A percentile compares a stretch with the other conserved stretches of the same genome.
Conservation (phyloP, 2,888 invertebrate genomes). For the Aspidapion aeneum region DNA sequence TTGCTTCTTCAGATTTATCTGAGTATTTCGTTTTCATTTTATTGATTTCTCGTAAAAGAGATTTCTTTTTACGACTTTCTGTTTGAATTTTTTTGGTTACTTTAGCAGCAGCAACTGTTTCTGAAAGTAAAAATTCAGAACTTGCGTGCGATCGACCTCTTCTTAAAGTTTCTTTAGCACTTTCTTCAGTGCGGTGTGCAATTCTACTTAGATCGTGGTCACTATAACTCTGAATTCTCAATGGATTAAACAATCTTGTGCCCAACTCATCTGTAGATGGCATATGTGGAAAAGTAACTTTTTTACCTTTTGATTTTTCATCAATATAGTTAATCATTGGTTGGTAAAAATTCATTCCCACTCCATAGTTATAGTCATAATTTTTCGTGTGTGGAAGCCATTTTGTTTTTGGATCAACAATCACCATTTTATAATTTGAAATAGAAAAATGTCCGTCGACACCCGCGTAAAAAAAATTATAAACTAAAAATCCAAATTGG, state of each 20-base stretch:
- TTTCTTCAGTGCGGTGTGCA: conserved; percentile 63
- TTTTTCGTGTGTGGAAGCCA: conserved; percentile 54
- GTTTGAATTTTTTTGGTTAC: conserved; percentile 61
- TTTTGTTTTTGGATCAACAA: conserved; percentile 23
- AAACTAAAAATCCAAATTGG: background rate
- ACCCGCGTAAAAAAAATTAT: background rate
- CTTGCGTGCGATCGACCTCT: conserved; percentile 53
- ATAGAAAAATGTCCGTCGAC: background rate
- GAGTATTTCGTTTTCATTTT: conserved; percentile 49
- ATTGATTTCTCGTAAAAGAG: conserved; percentile 46
- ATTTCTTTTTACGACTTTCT: conserved; percentile 50
- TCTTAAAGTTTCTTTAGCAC: conserved; percentile 65
- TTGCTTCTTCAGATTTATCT: conserved; percentile 48
- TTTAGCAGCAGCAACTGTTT: conserved; percentile 60
- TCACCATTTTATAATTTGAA: background rate
- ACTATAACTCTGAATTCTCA: conserved; percentile 63
- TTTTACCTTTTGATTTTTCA: conserved; percentile 49
- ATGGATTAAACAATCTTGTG: conserved; percentile 63
- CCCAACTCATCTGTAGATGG: conserved; percentile 72
- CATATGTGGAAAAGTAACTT: conserved; percentile 57
- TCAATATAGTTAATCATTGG: conserved; percentile 85
- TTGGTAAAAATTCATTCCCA: conserved; percentile 80
- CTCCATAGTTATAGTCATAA: conserved; percentile 81
- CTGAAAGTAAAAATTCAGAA: conserved; percentile 59
- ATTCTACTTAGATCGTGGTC: conserved; percentile 63